Conservation (phyloP, 2,797 vertebrate genomes). For the Pseudotriccus pelzelni region DNA sequence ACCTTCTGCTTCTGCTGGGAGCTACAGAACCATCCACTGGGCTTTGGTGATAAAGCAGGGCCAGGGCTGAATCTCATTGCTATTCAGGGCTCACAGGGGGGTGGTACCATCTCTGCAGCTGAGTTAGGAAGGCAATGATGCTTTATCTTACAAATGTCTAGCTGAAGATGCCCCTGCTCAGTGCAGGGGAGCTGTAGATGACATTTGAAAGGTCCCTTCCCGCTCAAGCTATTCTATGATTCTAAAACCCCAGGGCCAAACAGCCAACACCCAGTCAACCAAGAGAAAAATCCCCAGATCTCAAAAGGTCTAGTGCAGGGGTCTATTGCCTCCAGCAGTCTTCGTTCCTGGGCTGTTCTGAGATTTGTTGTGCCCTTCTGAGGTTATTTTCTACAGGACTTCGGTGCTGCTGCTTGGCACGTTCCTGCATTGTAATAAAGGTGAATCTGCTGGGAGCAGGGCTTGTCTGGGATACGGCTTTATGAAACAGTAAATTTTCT, state of each 20-base stretch:
- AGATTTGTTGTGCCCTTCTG: not conserved
- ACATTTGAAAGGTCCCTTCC: not conserved
- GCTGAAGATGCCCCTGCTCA: not conserved
- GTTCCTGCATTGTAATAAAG: not conserved
- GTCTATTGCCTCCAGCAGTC: not conserved
- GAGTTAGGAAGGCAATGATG: not conserved
- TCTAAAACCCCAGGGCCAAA: not conserved
- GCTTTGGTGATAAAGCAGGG: not conserved
- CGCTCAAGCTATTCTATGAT: not conserved
- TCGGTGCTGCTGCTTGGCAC: not conserved
- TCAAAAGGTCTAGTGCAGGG: not conserved
- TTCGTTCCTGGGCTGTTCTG: not conserved
- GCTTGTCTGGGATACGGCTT: not conserved
- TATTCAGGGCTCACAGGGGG: not conserved
- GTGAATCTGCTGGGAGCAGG: not conserved
- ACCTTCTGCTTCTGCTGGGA: not conserved
- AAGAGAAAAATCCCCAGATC: not conserved
- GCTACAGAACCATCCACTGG: not conserved
- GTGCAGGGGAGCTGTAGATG: not conserved
- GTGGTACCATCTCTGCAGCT: not conserved
- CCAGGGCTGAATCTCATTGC: not conserved
- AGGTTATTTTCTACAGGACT: not conserved
- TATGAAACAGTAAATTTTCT: constrained; percentile 62
- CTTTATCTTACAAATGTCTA: not conserved
- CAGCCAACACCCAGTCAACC: not conserved